A percentile compares a stretch with the other conserved stretches of the same genome.
Evolutionary conservation across 1,140 invertebrate genomes (phyloP).

Genomic region (Drosophila gunungcola): DNA sequence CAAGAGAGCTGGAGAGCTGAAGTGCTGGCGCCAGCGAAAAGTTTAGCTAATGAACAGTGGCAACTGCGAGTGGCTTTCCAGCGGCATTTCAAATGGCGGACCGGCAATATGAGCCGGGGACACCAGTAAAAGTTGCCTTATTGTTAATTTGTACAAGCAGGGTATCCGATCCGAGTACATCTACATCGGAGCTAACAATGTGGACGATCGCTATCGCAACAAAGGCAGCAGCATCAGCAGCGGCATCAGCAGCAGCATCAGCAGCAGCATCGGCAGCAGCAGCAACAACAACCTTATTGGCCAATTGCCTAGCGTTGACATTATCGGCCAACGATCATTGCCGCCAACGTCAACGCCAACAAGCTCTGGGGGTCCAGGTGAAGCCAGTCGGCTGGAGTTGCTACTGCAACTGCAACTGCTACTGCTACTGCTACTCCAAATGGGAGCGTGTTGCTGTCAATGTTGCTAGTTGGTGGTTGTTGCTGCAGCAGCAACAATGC

Average conservation of each 20-base stretch:
- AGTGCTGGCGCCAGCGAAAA: constrained; percentile 56
- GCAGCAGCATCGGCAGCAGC: constrained; percentile 11
- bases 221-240: constrained; percentile 16
- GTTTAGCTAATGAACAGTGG: constrained; percentile 44
- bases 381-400: constrained; percentile 6
- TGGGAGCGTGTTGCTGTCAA: constrained; percentile 79
- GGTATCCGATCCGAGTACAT: constrained; percentile 55
- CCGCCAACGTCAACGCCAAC: constrained; percentile 69
- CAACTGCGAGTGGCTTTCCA: constrained; percentile 15
- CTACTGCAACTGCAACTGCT: not conserved
- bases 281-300: constrained; percentile 79
- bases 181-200: constrained; percentile 76
- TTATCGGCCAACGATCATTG: constrained; percentile 74
- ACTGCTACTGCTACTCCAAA: not conserved
- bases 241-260: constrained; percentile 58
- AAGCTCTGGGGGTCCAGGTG: constrained; percentile 50
- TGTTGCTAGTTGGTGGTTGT: constrained; percentile 51
- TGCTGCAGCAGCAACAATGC: constrained; percentile 21
- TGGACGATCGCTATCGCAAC: constrained; percentile 74
- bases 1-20: constrained; percentile 23
- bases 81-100: constrained; percentile 48
- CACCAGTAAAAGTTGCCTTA: constrained; percentile 52
- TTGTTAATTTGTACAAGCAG: constrained; percentile 76
- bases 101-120: constrained; percentile 53
- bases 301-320: constrained; percentile 83